phyloP scores from a whole-genome alignment of 2,888 invertebrate genomes.

The Leptinotarsa haldemani region DNA sequence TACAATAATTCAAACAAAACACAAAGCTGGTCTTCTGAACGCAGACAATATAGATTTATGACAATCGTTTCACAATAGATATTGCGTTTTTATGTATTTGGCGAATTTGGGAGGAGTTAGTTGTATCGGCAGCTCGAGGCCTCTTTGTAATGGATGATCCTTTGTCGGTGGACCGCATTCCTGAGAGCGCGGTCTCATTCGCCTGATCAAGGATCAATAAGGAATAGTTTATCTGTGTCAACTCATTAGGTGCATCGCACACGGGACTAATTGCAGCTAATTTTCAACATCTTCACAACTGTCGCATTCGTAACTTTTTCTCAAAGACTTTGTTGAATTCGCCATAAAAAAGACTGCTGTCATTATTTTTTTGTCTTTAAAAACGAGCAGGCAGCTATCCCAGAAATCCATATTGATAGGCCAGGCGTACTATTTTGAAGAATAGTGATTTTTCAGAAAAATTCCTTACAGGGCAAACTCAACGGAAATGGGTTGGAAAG shows the following conservation, averaged over 20 bases:
- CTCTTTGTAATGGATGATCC: slow-evolving; percentile 29
- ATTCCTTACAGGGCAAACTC: too few species aligned
- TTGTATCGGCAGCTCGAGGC: slow-evolving; percentile 38
- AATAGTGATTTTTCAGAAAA: too few species aligned
- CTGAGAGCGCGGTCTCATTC: slow-evolving; percentile 44
- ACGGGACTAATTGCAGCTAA: slow-evolving; percentile 59
- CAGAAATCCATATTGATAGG: too few species aligned
- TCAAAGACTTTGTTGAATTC: slow-evolving; percentile 21
- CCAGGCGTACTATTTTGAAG: too few species aligned
- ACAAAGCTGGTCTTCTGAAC: slow-evolving; percentile 17
- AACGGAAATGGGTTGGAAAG: too few species aligned
- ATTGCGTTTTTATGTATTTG: slow-evolving; percentile 41
- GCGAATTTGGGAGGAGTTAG: slow-evolving; percentile 45
- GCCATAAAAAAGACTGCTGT: slow-evolving; percentile 36
- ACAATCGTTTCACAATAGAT: slow-evolving; percentile 48
- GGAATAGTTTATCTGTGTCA: slow-evolving; percentile 61
- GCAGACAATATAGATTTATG: slow-evolving; percentile 34
- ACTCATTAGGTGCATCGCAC: slow-evolving; percentile 58
- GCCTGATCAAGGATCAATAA: slow-evolving; percentile 59
- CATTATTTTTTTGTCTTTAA: too few species aligned
- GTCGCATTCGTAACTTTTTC: slow-evolving; percentile 38
- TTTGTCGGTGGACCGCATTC: slow-evolving; percentile 39
- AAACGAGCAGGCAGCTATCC: too few species aligned
- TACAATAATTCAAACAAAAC: neutral
- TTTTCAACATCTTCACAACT: slow-evolving; percentile 48